Conservation (phyloP, 35 echinoderm and acorn worm species). For the Patiria miniata region DNA sequence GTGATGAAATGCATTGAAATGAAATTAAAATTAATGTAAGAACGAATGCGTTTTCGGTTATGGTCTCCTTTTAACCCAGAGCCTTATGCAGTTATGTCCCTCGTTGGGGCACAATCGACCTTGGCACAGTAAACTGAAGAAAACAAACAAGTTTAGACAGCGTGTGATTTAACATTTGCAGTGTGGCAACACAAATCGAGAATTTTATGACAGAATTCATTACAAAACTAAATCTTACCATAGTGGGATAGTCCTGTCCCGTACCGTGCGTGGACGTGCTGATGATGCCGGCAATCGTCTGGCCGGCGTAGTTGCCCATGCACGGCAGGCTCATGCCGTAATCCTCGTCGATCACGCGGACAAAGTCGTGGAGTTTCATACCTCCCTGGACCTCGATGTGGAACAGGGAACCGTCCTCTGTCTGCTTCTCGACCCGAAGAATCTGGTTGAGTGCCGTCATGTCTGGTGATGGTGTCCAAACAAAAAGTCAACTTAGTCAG, state of each 20-base stretch:
- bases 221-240: too few species aligned
- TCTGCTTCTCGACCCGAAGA: constrained; percentile 54
- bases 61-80: too few species aligned
- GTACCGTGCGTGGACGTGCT: constrained; percentile 93
- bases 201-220: too few species aligned
- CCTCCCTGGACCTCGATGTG: constrained; percentile 89
- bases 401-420: constrained; percentile 54
- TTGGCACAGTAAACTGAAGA: too few species aligned
- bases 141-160: too few species aligned
- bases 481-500: background rate
- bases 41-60: too few species aligned
- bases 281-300: constrained; percentile 87
- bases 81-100: too few species aligned
- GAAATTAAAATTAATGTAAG: too few species aligned
- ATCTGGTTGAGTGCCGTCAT: constrained; percentile 79
- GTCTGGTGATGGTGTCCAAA: constrained; percentile 52
- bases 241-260: constrained; percentile 82
- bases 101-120: too few species aligned
- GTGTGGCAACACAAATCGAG: too few species aligned
- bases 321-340: constrained; percentile 84
- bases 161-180: too few species aligned
- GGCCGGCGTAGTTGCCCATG: constrained; percentile 93
- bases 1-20: too few species aligned
- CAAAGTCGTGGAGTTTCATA: constrained; percentile 84
- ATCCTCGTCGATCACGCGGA: constrained; percentile 70